Evolutionary conservation across 2,797 vertebrate genomes (phyloP).

Genomic region (Myotis daubentonii): DNA sequence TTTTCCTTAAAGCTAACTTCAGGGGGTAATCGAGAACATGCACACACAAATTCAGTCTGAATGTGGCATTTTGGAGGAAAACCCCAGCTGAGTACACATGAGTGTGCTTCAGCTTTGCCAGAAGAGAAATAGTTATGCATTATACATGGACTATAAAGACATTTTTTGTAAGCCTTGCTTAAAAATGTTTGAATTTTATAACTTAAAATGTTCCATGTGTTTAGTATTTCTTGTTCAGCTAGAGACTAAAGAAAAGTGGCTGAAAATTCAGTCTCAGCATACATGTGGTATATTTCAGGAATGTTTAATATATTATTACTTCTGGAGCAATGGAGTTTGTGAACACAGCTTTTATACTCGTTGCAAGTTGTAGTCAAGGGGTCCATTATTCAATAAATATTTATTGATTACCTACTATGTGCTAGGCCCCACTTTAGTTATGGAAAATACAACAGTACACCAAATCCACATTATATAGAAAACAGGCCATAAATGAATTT

Average conservation of each 20-base stretch:
- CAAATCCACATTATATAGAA: neutral
- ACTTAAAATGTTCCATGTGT: conserved; percentile 77
- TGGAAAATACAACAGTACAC: neutral
- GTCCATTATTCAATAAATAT: neutral
- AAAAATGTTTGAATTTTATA: conserved; percentile 72
- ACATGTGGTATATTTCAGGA: conserved; percentile 55
- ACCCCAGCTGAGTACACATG: conserved; percentile 66
- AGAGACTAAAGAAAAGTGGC: conserved; percentile 54
- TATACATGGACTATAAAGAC: conserved; percentile 73
- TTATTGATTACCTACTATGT: conserved; percentile 24
- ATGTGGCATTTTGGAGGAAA: conserved; percentile 64
- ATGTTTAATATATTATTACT: conserved; percentile 58
- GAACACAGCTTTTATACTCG: conserved; percentile 10
- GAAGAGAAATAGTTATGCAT: conserved; percentile 74
- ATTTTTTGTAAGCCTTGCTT: conserved; percentile 71
- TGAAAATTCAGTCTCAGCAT: conserved; percentile 56
- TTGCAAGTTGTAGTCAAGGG: neutral
- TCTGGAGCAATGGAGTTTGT: conserved; percentile 44
- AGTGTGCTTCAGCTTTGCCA: conserved; percentile 62
- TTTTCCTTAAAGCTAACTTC: conserved; percentile 32
- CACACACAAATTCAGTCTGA: conserved; percentile 26
- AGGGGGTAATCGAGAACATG: conserved; percentile 60
- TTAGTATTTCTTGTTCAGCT: conserved; percentile 66
- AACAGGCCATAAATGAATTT: neutral
- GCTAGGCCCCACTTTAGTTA: neutral